phyloP scores from a whole-genome alignment of 2,113 vertebrate species.

The Elaphurus davidianus region DNA sequence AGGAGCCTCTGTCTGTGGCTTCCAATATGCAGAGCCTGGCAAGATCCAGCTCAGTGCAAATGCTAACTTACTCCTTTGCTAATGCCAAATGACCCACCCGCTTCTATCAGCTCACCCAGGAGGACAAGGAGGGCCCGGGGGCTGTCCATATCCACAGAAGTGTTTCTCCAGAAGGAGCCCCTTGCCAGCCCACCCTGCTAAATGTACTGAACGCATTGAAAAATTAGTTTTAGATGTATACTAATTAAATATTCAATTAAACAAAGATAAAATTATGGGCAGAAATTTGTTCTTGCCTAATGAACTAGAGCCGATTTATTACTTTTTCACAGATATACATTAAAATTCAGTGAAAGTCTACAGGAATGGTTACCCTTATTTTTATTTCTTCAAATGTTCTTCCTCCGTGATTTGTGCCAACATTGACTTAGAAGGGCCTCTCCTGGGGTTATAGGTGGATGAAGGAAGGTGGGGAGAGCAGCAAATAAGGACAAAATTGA shows the following conservation, averaged over 20 bases:
- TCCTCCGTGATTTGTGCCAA: slow-evolving; percentile 67
- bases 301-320: slow-evolving; percentile 84
- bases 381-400: slow-evolving; percentile 48
- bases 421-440: accelerated
- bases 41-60: slow-evolving; percentile 95
- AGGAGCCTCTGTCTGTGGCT: slow-evolving; percentile 96
- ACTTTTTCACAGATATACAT: slow-evolving; percentile 79
- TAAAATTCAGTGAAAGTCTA: slow-evolving; percentile 74
- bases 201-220: slow-evolving; percentile 79
- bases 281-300: slow-evolving; percentile 86
- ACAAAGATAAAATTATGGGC: slow-evolving; percentile 86
- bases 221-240: slow-evolving; percentile 83
- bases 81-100: slow-evolving; percentile 98
- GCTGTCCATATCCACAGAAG: slow-evolving; percentile 69
- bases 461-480: not conserved
- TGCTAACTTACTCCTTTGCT: slow-evolving; percentile 98
- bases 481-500: not conserved
- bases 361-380: slow-evolving; percentile 41
- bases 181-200: slow-evolving; percentile 70
- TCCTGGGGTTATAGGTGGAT: not conserved
- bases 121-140: slow-evolving; percentile 79
- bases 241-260: slow-evolving; percentile 90
- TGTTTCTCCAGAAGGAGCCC: slow-evolving; percentile 62
- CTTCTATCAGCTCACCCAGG: slow-evolving; percentile 90
- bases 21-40: slow-evolving; percentile 97